Conservation (phyloP, 2,113 vertebrate genomes). For the Thymallus thymallus region DNA sequence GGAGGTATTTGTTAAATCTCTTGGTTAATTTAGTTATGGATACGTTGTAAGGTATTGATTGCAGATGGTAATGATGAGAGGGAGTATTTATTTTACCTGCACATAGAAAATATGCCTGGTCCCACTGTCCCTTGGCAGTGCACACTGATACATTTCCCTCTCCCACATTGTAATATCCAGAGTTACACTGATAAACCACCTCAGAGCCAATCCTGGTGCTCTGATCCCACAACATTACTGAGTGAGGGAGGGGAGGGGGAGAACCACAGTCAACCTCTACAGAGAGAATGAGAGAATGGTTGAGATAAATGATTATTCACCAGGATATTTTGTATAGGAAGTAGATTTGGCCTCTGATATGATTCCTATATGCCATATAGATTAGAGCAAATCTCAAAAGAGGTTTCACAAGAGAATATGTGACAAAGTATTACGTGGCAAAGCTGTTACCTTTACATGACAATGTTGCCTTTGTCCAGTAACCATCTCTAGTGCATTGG, state of each 20-base stretch:
- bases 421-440: not conserved
- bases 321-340: not conserved
- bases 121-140: slow-evolving; percentile 68
- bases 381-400: not conserved
- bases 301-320: too few relatives aligned
- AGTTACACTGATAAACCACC: slow-evolving; percentile 61
- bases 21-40: slow-evolving; percentile 7
- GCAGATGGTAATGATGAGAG: too few relatives aligned
- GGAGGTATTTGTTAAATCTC: too few relatives aligned
- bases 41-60: too few relatives aligned
- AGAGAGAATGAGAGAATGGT: not conserved
- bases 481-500: slow-evolving; percentile 67
- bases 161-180: slow-evolving; percentile 56
- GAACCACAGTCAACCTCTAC: slow-evolving; percentile 49
- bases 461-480: slow-evolving; percentile 71
- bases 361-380: not conserved
- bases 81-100: slow-evolving; percentile 62
- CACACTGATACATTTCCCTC: slow-evolving; percentile 63
- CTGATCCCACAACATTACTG: slow-evolving; percentile 56
- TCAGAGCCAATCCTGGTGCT: slow-evolving; percentile 55
- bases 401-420: not conserved
- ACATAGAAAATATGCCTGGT: slow-evolving; percentile 61
- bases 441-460: slow-evolving; percentile 72
- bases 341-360: too few relatives aligned
- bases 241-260: slow-evolving; percentile 48